A percentile compares a stretch with the other conserved stretches of the same genome.
Evolutionary conservation across 2,113 vertebrate species (phyloP).

Genomic region (Catagonus wagneri): DNA sequence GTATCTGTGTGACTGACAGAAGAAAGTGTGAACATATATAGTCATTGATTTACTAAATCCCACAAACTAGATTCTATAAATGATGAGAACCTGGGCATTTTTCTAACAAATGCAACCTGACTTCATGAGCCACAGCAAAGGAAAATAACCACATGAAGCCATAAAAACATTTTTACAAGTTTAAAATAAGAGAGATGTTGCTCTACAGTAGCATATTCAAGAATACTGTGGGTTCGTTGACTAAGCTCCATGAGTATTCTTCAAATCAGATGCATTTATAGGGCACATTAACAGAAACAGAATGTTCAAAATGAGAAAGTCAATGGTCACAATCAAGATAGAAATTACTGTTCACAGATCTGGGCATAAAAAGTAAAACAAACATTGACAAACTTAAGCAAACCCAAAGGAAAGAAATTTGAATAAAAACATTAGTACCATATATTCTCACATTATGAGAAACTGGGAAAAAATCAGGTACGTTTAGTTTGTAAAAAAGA

Average conservation of each 20-base stretch:
- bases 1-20: neutral
- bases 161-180: conserved; percentile 1
- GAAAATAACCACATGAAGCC: conserved; percentile 18
- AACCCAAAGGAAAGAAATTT: neutral
- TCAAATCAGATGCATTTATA: neutral
- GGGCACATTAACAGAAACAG: neutral
- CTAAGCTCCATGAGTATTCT: neutral
- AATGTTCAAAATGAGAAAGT: neutral
- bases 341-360: neutral
- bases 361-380: neutral
- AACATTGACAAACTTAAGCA: neutral
- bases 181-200: neutral
- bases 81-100: conserved; percentile 35
- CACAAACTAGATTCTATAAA: neutral
- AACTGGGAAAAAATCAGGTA: neutral
- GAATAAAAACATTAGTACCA: neutral
- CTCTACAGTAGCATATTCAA: neutral
- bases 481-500: neutral
- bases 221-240: neutral
- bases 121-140: conserved; percentile 31
- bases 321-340: neutral
- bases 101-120: conserved; percentile 34
- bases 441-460: neutral
- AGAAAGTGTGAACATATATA: conserved; percentile 21
- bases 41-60: neutral